Evolutionary conservation across 2,113 vertebrate genomes (phyloP).

Genomic region (Dolichotis patagonum): DNA sequence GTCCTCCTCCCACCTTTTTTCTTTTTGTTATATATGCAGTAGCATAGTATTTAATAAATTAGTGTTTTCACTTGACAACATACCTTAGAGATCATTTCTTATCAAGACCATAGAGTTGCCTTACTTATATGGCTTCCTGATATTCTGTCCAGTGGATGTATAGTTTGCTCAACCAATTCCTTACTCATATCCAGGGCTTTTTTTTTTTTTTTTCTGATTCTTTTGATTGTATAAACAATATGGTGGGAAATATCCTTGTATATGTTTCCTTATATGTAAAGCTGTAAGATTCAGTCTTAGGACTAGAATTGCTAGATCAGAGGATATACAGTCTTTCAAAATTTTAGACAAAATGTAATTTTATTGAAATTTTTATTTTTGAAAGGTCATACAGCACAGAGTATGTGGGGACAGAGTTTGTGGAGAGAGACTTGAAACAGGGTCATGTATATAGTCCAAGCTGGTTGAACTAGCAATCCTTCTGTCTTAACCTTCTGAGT

Average conservation of each 20-base stretch:
- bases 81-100: neutral
- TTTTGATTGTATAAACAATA: neutral
- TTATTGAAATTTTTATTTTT: constrained; percentile 19
- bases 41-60: neutral
- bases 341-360: constrained; percentile 31
- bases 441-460: neutral
- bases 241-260: neutral
- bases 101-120: neutral
- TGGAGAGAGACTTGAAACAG: neutral
- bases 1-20: neutral
- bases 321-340: neutral
- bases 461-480: neutral
- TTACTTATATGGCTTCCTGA: neutral
- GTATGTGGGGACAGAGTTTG: neutral
- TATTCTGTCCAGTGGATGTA: neutral
- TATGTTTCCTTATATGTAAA: neutral
- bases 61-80: neutral
- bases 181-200: neutral
- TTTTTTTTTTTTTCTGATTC: neutral
- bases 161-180: neutral
- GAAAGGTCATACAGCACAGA: neutral
- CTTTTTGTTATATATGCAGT: neutral
- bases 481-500: neutral
- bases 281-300: neutral
- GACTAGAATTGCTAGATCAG: neutral